Evolutionary conservation across 2,888 invertebrate genomes (phyloP), one percentile per base, ranked within the genome.

Genomic region (Agonopterix subpropinquella): DNA sequence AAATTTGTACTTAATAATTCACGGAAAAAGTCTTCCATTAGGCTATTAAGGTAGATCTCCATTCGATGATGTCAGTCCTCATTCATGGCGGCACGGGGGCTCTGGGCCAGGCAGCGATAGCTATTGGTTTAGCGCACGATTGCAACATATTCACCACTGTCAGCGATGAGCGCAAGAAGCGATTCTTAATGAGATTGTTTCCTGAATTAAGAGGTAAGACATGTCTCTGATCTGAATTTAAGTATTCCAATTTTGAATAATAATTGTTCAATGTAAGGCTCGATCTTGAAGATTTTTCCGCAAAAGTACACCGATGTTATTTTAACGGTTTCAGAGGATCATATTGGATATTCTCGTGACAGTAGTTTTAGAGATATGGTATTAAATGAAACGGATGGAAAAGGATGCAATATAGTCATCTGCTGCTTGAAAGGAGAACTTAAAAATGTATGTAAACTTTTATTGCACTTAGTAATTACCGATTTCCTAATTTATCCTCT

Each of bases 41-140:
- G 28, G 28, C 28, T 28, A 28, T 28, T 28, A 28, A 28, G 28
- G 28, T 7, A 28, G 28, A 28, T 28, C 28, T 28, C 1, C 28
- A 1, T 1, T 7, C 28, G 2, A 59, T 0, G 56, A 53, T 50
- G 28, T 56, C 37, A 1, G 46, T 80, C 0, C 53, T 81, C 0
- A 66, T 85, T 0, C 79, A 80, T 42, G 78, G 80, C 1, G 83
- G 75, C 0, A 55, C 77, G 0, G 82, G 82, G 0, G 81, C 77
- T 0, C 46, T 83, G 2, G 83, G 81, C 0, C 83, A 83, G 54
- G 83, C 84, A 0, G 53, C 64, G 0, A 77, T 82, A 18, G 58
- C 72, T 1, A 59, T 83, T 0, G 71, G 75, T 0, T 56, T 84
- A 4, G 73, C 73, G 0, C 47, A 57, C 9, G 64, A 61, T 2